These are phyloP conservation scores for Sphaeramia orbicularis DNA, from an alignment of 2,797 vertebrate genomes.

Conservation along the genomic window DNA sequence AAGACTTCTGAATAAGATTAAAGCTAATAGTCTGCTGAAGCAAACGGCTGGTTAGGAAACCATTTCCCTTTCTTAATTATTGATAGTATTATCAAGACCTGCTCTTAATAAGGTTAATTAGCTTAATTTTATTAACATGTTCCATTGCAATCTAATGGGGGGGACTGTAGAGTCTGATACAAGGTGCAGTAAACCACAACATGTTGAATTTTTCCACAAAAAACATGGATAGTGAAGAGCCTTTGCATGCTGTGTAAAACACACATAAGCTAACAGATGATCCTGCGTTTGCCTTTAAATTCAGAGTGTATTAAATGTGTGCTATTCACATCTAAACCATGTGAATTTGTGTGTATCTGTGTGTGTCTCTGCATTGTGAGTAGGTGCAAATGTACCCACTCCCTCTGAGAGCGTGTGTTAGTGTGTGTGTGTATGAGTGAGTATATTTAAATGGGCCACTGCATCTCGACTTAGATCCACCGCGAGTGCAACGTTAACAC, in stretches of 20 bases:
- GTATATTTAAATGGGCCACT: constrained; percentile 80
- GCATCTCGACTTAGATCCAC: constrained; percentile 80
- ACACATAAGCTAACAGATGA: too few relatives aligned
- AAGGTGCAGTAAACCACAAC: background rate
- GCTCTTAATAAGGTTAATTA: constrained; percentile 72
- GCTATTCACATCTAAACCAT: constrained; percentile 9
- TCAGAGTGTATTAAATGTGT: constrained; percentile 2
- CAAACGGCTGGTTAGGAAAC: constrained; percentile 40
- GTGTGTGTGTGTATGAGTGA: constrained; percentile 51
- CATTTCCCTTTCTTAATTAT: constrained; percentile 61
- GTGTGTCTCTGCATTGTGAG: constrained; percentile 19
- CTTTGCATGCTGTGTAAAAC: too few relatives aligned
- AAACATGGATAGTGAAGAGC: too few relatives aligned
- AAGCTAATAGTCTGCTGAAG: constrained; percentile 2
- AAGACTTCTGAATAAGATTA: background rate
- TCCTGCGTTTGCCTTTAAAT: background rate
- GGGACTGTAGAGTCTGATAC: background rate
- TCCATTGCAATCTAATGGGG: constrained; percentile 36
- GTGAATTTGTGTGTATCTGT: too few relatives aligned
- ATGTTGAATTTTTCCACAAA: background rate
- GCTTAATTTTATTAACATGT: constrained; percentile 65
- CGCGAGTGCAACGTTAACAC: constrained; percentile 79
- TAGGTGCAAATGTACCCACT: constrained; percentile 1
- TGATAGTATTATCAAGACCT: constrained; percentile 63
- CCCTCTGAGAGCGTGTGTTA: constrained; percentile 22